These are phyloP conservation scores for Microctonus brassicae DNA, from an alignment of 2,888 invertebrate genomes.

Conservation along the genomic window DNA sequence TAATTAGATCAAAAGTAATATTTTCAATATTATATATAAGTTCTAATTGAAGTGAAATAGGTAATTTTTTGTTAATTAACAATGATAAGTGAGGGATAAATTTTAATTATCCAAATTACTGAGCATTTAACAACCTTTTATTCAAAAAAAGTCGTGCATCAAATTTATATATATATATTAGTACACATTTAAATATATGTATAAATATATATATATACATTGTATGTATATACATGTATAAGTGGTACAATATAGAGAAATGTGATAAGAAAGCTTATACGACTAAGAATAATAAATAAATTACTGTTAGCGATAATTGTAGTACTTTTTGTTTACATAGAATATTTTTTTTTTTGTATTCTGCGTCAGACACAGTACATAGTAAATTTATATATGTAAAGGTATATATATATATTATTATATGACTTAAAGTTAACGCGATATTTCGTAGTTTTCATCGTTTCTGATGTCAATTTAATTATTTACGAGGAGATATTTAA, in stretches of 20 bases:
- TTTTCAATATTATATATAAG: not conserved
- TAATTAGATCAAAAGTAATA: not conserved
- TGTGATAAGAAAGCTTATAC: slow-evolving; percentile 63
- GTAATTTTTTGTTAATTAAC: not conserved
- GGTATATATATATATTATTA: not conserved
- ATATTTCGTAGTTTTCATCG: not conserved
- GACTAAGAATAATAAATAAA: slow-evolving; percentile 46
- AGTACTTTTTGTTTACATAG: slow-evolving; percentile 8
- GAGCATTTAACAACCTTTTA: slow-evolving; percentile 64
- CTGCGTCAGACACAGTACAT: not conserved
- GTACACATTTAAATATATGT: too few species aligned
- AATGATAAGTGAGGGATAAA: slow-evolving; percentile 26
- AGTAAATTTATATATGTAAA: not conserved
- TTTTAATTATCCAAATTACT: too few species aligned
- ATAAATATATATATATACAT: slow-evolving; percentile 35
- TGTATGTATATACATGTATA: too few species aligned
- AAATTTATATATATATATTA: slow-evolving; percentile 53
- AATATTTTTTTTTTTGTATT: not conserved
- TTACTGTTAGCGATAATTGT: slow-evolving; percentile 48
- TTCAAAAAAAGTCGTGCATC: slow-evolving; percentile 65
- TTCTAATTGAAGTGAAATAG: not conserved
- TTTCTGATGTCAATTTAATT: not conserved
- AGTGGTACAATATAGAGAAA: slow-evolving; percentile 64
- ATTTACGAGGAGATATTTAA: not conserved
- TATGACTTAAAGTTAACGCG: not conserved